phyloP scores from a whole-genome alignment of 1,140 invertebrate genomes.

The Doryteuthis pealeii region DNA sequence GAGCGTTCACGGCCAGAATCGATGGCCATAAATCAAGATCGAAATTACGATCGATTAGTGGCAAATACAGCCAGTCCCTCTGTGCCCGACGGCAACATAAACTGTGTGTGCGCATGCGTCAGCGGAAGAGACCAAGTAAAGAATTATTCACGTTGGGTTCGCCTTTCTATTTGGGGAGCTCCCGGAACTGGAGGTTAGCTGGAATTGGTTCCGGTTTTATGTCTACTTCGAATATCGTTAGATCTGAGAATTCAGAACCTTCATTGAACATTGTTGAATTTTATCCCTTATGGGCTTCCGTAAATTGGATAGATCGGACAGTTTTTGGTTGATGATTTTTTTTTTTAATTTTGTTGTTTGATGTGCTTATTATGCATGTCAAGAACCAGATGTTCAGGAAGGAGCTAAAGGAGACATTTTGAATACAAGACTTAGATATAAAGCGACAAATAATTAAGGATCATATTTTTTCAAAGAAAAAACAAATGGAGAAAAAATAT shows the following conservation, averaged over 20 bases:
- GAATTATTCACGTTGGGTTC: background rate
- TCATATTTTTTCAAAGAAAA: too few relatives aligned
- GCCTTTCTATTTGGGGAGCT: background rate
- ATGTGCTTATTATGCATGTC: too few relatives aligned
- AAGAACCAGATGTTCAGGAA: too few relatives aligned
- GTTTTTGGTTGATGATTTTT: background rate
- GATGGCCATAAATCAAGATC: background rate
- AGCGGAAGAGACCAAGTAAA: background rate
- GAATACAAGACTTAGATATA: too few relatives aligned
- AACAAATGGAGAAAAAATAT: too few relatives aligned
- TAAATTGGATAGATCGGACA: background rate
- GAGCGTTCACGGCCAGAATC: background rate
- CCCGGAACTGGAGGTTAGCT: background rate
- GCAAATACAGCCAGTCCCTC: background rate
- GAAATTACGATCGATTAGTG: background rate
- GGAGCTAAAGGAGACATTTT: too few relatives aligned
- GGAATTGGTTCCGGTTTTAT: constrained; percentile 3
- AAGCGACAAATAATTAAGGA: too few relatives aligned
- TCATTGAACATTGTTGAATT: constrained; percentile 1
- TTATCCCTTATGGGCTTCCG: background rate
- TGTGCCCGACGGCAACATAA: background rate
- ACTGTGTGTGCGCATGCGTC: background rate
- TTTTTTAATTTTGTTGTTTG: too few relatives aligned
- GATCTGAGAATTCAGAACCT: background rate
- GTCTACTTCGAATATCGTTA: background rate